A percentile compares a stretch with the other conserved stretches of the same genome.
These are phyloP conservation scores for Chromis chromis DNA, from an alignment of 2,797 vertebrate species.

Conservation along the genomic window DNA sequence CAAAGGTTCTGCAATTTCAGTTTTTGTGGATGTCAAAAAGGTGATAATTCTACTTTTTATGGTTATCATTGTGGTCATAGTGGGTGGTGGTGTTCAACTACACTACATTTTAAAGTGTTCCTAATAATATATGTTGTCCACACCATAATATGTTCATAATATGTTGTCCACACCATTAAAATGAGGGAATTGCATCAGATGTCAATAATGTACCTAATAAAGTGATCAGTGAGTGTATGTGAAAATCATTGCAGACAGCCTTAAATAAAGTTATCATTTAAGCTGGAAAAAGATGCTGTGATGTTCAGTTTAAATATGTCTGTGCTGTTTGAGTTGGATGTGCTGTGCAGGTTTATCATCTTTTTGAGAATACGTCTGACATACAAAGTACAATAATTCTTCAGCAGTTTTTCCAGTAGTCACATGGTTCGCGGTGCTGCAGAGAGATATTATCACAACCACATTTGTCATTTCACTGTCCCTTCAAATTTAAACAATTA, in stretches of 20 bases:
- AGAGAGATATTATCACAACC: constrained; percentile 1
- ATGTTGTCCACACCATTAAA: too few species aligned
- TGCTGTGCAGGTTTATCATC: background rate
- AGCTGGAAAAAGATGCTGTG: background rate
- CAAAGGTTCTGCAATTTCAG: too few species aligned
- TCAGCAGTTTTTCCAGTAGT: constrained; percentile 2
- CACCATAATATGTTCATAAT: too few species aligned
- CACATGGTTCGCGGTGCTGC: background rate
- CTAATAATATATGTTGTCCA: too few species aligned
- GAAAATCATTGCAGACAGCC: constrained; percentile 10
- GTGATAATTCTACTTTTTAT: background rate
- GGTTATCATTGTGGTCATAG: too few species aligned
- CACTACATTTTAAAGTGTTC: too few species aligned
- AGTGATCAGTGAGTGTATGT: background rate
- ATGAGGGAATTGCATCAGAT: too few species aligned
- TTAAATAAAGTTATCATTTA: constrained; percentile 14
- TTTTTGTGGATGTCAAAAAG: too few species aligned
- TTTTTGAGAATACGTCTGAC: background rate
- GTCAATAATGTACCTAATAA: too few species aligned
- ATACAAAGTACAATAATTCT: background rate
- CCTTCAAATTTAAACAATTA: constrained; percentile 29
- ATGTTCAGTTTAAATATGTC: constrained; percentile 18
- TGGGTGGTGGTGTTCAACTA: too few species aligned
- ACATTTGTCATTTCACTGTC: constrained; percentile 28
- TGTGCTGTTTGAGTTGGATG: constrained; percentile 7